Evolutionary conservation across 2,113 vertebrate genomes (phyloP), one percentile per base, ranked within the genome.

Genomic region (Sardina pilchardus): DNA sequence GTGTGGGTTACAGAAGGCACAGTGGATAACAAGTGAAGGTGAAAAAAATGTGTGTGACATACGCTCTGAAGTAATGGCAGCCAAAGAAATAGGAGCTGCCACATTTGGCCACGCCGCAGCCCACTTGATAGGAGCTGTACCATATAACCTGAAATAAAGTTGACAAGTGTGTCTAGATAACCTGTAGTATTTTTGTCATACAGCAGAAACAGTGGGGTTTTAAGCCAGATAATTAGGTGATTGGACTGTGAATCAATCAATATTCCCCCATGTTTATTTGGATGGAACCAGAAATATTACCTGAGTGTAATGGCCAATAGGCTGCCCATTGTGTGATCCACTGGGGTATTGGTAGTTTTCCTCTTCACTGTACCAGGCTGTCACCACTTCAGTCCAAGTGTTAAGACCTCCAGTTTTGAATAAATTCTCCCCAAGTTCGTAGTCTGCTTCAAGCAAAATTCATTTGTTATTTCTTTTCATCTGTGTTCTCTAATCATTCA

Each of bases 51-150:
- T 71, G 6, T 78, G 30, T 34, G 5, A 92, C 93, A 0, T 93
- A 95, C 94, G 93, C 93, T 89, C 94, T 63, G 34, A 85, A 95
- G 50, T 95, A 95, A 17, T 93, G 91, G 87, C 95, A 95, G 84
- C 80, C 91, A 0, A 93, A 95, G 87, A 92, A 88, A 50, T 92
- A 95, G 75, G 63, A 34, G 47, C 85, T 71, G 0, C 82, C 81
- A 30, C 95, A 95, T 4, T 63, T 0, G 4, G 81, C 45, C 39
- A 91, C 34, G 39, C 89, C 94, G 82, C 95, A 95, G 82, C 95
- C 95, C 0, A 95, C 87, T 80, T 36, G 88, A 87, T 93, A 95
- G 0, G 94, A 94, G 84, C 88, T 90, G 88, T 90, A 92, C 94
- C 94, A 95, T 19, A 95, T 86, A 85, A 95, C 87, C 95, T 95